Conservation (phyloP, 2,113 vertebrate species). For the Ornithorhynchus anatinus region DNA sequence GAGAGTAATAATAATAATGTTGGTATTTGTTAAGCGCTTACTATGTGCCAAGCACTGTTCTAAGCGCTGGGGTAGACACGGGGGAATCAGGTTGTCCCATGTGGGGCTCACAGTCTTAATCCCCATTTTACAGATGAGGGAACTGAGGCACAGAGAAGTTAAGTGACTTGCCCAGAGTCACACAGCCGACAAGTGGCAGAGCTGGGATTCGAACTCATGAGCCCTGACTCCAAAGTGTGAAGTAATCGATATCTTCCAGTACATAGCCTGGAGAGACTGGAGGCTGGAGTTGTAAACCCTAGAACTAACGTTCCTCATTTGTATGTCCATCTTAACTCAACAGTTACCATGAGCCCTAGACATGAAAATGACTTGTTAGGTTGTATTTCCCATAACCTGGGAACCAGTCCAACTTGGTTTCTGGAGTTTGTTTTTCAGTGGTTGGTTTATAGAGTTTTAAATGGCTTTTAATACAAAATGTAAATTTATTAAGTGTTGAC, state of each 20-base stretch:
- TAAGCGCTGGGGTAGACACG: no score
- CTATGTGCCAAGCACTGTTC: no score
- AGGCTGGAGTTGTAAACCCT: slow-evolving; percentile 5
- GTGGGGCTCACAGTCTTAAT: no score
- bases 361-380: background rate
- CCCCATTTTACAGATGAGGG: no score
- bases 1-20: no score
- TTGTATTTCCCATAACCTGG: background rate
- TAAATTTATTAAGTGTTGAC: background rate
- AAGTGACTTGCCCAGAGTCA: no score
- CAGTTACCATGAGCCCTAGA: slow-evolving; percentile 1
- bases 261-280: background rate
- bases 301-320: background rate
- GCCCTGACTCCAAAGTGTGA: background rate
- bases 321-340: background rate
- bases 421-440: background rate
- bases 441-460: background rate
- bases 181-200: no score
- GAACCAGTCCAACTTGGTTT: background rate
- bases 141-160: no score
- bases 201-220: no score
- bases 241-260: background rate
- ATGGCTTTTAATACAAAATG: background rate
- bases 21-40: no score
- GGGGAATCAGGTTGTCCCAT: no score